These are phyloP conservation scores for Caerostris darwini DNA, from an alignment of 1,140 invertebrate species.

Conservation along the genomic window DNA sequence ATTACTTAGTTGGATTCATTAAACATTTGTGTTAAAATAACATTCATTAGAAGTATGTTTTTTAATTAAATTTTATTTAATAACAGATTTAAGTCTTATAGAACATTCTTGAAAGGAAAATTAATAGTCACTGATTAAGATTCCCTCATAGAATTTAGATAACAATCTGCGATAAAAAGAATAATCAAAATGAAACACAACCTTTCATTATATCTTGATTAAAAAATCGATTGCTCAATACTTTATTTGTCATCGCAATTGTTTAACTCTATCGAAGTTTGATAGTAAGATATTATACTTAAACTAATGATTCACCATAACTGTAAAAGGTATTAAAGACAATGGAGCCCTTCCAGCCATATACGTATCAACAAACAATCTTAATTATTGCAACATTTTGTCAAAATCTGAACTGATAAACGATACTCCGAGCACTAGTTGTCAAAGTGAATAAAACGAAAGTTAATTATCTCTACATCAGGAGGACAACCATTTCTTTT, in stretches of 20 bases:
- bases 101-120: no score
- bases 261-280: neutral
- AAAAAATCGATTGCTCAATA: neutral
- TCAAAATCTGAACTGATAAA: neutral
- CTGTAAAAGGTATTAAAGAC: neutral
- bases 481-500: neutral
- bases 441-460: neutral
- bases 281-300: neutral
- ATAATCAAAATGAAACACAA: neutral
- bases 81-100: no score
- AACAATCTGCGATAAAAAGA: neutral
- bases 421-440: neutral
- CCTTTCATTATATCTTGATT: neutral
- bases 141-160: neutral
- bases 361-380: neutral
- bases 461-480: slow-evolving; percentile 29
- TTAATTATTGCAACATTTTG: neutral
- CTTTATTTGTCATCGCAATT: neutral
- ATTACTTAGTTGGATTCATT: no score
- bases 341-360: neutral
- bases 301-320: neutral
- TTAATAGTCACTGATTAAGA: no score
- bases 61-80: no score
- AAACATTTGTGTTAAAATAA: no score
- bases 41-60: no score